These are phyloP conservation scores for Yoshiicerus persimilis DNA, from an alignment of 1,140 invertebrate genomes.

Conservation along the genomic window DNA sequence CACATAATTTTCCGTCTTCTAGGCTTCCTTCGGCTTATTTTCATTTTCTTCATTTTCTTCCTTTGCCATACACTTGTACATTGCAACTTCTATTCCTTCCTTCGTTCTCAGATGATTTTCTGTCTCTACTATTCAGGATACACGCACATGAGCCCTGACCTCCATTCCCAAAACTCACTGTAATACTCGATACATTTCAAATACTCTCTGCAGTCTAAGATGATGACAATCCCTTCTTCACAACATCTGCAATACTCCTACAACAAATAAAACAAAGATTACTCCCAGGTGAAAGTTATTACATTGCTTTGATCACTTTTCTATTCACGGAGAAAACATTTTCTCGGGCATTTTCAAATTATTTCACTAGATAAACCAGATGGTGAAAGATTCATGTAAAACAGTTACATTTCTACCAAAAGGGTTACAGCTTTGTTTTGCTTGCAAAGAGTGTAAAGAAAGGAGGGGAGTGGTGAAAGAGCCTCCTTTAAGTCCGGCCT, in stretches of 20 bases:
- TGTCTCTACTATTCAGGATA: not conserved
- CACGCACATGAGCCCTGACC: constrained; percentile 37
- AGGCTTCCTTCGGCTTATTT: not conserved
- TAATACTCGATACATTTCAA: not conserved
- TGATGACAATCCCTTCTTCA: not conserved
- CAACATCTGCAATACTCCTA: not conserved
- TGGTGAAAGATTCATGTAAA: not conserved
- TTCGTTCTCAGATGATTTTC: not conserved
- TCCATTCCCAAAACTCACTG: constrained; percentile 10
- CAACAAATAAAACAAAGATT: not conserved
- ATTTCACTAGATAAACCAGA: not conserved
- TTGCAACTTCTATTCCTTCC: not conserved
- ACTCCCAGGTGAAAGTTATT: not conserved
- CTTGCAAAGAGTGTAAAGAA: not conserved
- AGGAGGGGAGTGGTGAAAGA: not conserved
- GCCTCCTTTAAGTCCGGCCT: not conserved
- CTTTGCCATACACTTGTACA: not conserved
- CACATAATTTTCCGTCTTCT: not conserved
- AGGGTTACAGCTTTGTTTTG: not conserved
- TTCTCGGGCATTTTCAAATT: not conserved
- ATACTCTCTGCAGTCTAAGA: not conserved
- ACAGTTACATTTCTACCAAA: not conserved
- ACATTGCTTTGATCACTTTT: not conserved
- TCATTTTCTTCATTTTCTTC: not conserved
- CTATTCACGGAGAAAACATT: not conserved